Conservation (phyloP, 2,888 invertebrate species). For the Lepidochrysops patricia region DNA sequence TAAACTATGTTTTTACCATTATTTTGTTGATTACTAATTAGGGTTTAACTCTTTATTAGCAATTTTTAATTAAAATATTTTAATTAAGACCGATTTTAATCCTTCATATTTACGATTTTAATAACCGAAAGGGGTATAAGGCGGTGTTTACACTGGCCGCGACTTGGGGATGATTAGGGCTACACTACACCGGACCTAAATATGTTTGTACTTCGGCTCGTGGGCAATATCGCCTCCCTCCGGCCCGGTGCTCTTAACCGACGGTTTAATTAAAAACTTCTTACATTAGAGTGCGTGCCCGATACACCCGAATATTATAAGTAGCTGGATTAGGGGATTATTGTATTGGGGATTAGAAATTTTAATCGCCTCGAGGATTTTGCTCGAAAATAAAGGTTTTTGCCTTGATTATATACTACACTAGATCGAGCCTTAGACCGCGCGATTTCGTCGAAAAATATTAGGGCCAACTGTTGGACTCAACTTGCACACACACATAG, state of each 20-base stretch:
- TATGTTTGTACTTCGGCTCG: constrained; percentile 71
- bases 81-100: neutral
- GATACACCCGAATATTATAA: constrained; percentile 66
- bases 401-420: neutral
- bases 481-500: no score
- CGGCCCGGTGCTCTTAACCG: constrained; percentile 63
- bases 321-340: constrained; percentile 10
- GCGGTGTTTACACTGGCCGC: constrained; percentile 50
- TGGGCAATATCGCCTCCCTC: constrained; percentile 64
- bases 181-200: constrained; percentile 67
- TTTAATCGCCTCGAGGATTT: no score
- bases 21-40: neutral
- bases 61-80: constrained; percentile 3
- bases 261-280: constrained; percentile 74
- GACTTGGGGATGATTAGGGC: constrained; percentile 60
- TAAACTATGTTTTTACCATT: no score
- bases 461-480: no score
- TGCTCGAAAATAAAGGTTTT: neutral
- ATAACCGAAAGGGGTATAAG: constrained; percentile 52
- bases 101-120: constrained; percentile 21
- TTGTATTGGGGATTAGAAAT: neutral
- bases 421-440: no score
- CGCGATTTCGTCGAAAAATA: no score
- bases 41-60: neutral
- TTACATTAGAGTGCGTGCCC: constrained; percentile 69